Evolutionary conservation across 2,797 vertebrate genomes (phyloP).

Genomic region (Petrocephalus sullivani): DNA sequence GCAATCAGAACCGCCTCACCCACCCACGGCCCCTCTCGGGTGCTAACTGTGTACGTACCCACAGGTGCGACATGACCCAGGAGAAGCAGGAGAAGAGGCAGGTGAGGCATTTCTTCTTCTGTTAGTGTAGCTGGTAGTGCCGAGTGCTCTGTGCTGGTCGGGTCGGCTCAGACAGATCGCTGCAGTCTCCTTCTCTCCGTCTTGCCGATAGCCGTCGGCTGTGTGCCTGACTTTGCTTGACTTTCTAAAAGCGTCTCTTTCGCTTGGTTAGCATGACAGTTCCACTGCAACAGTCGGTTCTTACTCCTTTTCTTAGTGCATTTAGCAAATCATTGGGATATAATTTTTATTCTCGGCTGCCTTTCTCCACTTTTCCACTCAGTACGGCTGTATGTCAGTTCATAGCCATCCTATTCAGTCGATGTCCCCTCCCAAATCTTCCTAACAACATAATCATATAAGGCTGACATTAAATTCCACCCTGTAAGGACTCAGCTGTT

Average conservation of each 20-base stretch:
- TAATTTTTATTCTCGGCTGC: neutral
- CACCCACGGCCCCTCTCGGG: neutral
- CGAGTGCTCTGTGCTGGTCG: neutral
- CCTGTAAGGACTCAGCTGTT: conserved; percentile 21
- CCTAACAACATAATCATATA: neutral
- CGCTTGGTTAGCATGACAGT: neutral
- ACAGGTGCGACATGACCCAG: conserved; percentile 49
- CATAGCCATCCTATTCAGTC: neutral
- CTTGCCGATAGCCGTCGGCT: neutral
- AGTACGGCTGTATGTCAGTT: neutral
- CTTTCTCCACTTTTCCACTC: neutral
- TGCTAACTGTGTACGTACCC: conserved; percentile 43
- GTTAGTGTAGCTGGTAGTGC: neutral
- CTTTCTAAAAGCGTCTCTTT: neutral
- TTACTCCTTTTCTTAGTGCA: neutral
- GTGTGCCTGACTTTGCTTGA: neutral
- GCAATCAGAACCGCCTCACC: neutral
- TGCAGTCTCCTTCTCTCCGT: neutral
- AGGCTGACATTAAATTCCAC: neutral
- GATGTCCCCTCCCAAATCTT: conserved; percentile 33
- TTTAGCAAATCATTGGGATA: neutral
- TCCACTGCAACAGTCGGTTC: neutral
- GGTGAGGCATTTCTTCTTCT: conserved; percentile 40
- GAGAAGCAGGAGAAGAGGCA: conserved; percentile 36
- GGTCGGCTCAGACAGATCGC: neutral